Evolutionary conservation across 2,797 vertebrate species (phyloP).

Genomic region (Etheostoma perlongum): DNA sequence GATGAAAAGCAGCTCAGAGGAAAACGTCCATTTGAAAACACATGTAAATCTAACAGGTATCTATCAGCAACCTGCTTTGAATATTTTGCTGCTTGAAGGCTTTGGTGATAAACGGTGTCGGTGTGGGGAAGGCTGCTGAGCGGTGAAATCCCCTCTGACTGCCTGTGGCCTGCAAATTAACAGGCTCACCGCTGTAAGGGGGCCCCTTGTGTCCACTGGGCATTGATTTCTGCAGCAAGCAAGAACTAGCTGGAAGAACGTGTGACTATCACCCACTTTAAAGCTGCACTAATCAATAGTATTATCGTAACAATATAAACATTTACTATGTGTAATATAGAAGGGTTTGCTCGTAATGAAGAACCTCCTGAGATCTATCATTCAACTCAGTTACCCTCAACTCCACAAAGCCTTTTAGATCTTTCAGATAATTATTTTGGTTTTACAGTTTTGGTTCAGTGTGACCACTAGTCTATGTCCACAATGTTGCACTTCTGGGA

Average conservation of each 20-base stretch:
- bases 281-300: conserved; percentile 18
- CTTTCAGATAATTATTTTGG: background rate
- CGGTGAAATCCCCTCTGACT: conserved; percentile 34
- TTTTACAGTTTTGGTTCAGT: background rate
- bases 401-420: background rate
- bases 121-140: conserved; percentile 30
- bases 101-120: conserved; percentile 52
- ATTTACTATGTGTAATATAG: background rate
- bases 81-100: conserved; percentile 54
- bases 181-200: background rate
- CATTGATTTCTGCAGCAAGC: background rate
- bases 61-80: conserved; percentile 56
- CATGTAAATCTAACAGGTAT: conserved; percentile 74
- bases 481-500: too few species aligned
- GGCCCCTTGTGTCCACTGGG: background rate
- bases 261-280: conserved; percentile 19
- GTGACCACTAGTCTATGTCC: background rate
- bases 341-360: background rate
- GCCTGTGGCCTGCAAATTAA: conserved; percentile 39
- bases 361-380: background rate
- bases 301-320: background rate
- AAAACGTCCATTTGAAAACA: conserved; percentile 63
- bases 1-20: conserved; percentile 61
- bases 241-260: conserved; percentile 6
- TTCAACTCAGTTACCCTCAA: background rate